Conservation (phyloP, 2,888 invertebrate genomes). For the Synanthedon andrenaeformis region DNA sequence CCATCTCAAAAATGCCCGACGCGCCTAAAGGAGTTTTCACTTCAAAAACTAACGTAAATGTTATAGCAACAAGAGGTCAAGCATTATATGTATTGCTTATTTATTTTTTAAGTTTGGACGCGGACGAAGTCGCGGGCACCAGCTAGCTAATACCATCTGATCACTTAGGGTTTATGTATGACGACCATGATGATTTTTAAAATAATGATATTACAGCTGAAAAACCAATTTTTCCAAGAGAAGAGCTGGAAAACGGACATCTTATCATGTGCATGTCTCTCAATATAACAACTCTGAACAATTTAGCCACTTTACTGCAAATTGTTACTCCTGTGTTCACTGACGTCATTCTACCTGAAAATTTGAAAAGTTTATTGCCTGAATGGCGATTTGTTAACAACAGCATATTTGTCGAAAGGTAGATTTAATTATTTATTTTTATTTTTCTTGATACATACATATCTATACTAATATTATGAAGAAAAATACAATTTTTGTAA, state of each 20-base stretch:
- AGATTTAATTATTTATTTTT: background rate
- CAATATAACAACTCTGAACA: constrained; percentile 23
- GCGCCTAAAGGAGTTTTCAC: too few relatives aligned
- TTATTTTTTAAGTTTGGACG: too few relatives aligned
- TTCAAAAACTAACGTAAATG: too few relatives aligned
- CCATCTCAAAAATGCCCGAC: too few relatives aligned
- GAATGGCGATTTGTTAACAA: constrained; percentile 13
- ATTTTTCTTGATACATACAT: too few relatives aligned
- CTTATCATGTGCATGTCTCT: constrained; percentile 32
- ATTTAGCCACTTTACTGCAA: constrained; percentile 17
- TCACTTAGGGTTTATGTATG: too few relatives aligned
- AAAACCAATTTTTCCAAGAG: constrained; percentile 19
- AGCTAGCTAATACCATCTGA: too few relatives aligned
- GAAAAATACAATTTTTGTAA: too few relatives aligned
- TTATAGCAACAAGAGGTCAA: too few relatives aligned
- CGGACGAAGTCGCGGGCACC: too few relatives aligned
- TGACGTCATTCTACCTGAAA: constrained; percentile 18
- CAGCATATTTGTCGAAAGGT: background rate
- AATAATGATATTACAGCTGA: constrained; percentile 13
- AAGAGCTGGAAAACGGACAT: constrained; percentile 30
- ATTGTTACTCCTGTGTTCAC: constrained; percentile 16
- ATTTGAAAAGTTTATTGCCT: constrained; percentile 13
- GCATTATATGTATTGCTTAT: too few relatives aligned
- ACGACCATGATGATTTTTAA: background rate
- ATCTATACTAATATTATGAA: too few relatives aligned